Evolutionary conservation across 2,797 vertebrate species (phyloP), one percentile per base, ranked within the genome.

Genomic region (Tokudaia muenninki): DNA sequence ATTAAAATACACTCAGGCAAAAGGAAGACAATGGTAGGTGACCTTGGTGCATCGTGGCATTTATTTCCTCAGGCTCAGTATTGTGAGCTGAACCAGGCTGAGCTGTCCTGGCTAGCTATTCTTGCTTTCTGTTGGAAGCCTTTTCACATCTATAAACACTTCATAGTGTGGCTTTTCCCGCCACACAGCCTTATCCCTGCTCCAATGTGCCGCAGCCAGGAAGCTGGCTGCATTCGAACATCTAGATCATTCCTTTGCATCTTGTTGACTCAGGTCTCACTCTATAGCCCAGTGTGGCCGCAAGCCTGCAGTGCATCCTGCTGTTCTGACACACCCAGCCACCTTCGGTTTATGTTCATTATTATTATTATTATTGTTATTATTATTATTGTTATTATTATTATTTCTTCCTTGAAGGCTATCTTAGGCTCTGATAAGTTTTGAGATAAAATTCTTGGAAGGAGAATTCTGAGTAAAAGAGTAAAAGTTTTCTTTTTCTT

Each of bases 401-500:
- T 67, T 55, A 57, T 37, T 57, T 75, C n/a, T 37, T 94, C 79
- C 65, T 96, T 79, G 37, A 75, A 82, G 59, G 74, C 61, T 21
- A 50, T 81, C 92, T 93, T 63, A 21, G 78, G 74, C 63, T 95
- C 81, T 91, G 90, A 86, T 96, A 94, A 70, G 55, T 90, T 94
- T 92, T 95, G 84, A 97, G 84, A 88, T 97, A 88, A 96, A 77
- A 92, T 79, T 95, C 94, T 95, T 97, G 92, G 87, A 94, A 94
- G 67, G 92, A 55, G 95, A 92, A 97, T 87, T 97, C 83, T 70
- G 65, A 37, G 86, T 96, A 88, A 95, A 95, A 90, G 61, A 92
- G 67, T 55, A 10, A 94, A 72, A 90, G 50, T 8, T 4, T 41
- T 31, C 72, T 74, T 92, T 92, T 83, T 59, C 16, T 55, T 77